These are phyloP conservation scores for Sakesphorus luctuosus DNA, from an alignment of 2,113 vertebrate species.

Conservation along the genomic window DNA sequence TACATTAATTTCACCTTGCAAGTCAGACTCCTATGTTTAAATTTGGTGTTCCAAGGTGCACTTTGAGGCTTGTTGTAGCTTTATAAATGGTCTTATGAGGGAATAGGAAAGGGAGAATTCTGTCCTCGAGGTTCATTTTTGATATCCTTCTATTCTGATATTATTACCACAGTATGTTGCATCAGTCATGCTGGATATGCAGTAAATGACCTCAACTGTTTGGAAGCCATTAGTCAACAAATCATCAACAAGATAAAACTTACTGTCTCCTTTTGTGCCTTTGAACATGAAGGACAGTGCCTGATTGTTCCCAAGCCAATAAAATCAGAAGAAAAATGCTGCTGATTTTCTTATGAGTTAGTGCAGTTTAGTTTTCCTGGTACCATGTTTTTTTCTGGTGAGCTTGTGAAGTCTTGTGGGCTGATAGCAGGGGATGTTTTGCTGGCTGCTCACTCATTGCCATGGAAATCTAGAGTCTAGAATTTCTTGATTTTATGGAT, in stretches of 20 bases:
- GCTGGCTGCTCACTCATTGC: background rate
- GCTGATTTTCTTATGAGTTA: background rate
- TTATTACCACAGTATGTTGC: background rate
- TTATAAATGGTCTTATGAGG: background rate
- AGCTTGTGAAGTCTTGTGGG: background rate
- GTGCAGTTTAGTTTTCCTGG: background rate
- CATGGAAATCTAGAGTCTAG: background rate
- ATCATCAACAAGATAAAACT: slow-evolving; percentile 10
- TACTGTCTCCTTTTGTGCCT: background rate
- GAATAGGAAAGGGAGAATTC: background rate
- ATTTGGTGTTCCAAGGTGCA: background rate
- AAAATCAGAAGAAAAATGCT: background rate
- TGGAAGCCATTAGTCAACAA: slow-evolving; percentile 27
- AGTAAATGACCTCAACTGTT: background rate
- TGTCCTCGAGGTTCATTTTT: background rate
- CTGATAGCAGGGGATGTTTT: background rate
- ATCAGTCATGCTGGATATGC: background rate
- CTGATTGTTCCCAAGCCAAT: background rate
- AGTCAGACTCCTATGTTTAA: background rate
- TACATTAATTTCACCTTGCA: background rate
- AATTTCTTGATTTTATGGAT: background rate
- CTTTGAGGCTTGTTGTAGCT: slow-evolving; percentile 2
- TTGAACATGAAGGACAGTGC: background rate
- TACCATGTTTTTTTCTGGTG: background rate
- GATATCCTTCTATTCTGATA: background rate